phyloP scores from a whole-genome alignment of 2,888 invertebrate species.

The Agriopis leucophaearia region DNA sequence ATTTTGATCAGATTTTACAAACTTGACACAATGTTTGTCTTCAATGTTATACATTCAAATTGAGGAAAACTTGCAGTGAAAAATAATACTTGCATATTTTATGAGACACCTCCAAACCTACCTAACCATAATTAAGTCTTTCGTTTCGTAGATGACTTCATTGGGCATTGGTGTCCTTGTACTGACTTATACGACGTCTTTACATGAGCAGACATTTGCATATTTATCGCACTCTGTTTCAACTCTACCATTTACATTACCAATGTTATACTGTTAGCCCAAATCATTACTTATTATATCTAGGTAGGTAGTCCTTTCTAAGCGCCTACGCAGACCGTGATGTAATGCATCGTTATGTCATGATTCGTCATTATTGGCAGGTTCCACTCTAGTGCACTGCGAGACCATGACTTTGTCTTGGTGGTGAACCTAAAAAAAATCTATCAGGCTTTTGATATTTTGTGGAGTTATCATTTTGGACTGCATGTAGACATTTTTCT shows the following conservation, averaged over 20 bases:
- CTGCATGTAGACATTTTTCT: constrained; percentile 3
- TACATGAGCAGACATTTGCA: constrained; percentile 21
- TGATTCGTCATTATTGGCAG: constrained; percentile 49
- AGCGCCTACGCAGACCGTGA: constrained; percentile 38
- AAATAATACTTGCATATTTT: constrained; percentile 15
- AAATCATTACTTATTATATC: constrained; percentile 9
- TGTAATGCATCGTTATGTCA: constrained; percentile 40
- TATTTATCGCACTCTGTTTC: constrained; percentile 32
- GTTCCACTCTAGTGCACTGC: constrained; percentile 42
- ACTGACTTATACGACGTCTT: constrained; percentile 19
- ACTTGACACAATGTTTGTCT: neutral
- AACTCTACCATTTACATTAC: constrained; percentile 30
- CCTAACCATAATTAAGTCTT: constrained; percentile 13
- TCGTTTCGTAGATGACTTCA: constrained; percentile 31
- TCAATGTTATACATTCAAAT: neutral
- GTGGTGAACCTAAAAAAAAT: constrained; percentile 39
- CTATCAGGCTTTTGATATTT: constrained; percentile 6
- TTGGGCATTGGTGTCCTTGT: constrained; percentile 21
- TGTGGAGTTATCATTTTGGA: neutral
- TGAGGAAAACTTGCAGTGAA: constrained; percentile 17
- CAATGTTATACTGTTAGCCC: constrained; percentile 19
- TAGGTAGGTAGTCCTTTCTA: constrained; percentile 11
- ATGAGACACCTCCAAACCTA: constrained; percentile 4
- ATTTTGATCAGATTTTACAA: neutral
- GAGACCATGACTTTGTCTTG: constrained; percentile 53